Percentiles rank a stretch among this genome's conserved stretches.
Conservation (phyloP, 2,888 invertebrate genomes). For the Macrostomum cliftonense region DNA sequence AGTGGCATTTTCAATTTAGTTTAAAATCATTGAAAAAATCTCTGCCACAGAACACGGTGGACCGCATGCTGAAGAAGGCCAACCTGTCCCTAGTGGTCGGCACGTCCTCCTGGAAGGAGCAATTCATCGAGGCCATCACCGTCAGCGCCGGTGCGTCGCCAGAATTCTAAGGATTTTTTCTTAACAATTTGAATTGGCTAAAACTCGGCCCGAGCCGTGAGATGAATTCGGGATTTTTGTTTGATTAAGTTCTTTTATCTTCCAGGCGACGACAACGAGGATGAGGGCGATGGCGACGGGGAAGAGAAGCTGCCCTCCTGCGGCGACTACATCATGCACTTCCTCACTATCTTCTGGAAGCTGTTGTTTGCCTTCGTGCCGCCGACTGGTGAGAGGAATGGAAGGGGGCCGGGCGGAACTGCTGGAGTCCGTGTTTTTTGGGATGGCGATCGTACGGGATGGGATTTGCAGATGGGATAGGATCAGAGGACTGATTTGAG, state of each 20-base stretch:
- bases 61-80: constrained; percentile 86
- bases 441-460: too few relatives aligned
- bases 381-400: constrained; percentile 58
- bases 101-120: constrained; percentile 97
- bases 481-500: too few relatives aligned
- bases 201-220: too few relatives aligned
- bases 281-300: constrained; percentile 24
- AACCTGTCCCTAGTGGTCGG: constrained; percentile 68
- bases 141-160: constrained; percentile 57
- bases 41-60: constrained; percentile 63
- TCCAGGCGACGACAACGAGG: constrained; percentile 20
- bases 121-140: constrained; percentile 85
- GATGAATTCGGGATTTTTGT: too few relatives aligned
- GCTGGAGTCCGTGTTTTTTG: too few relatives aligned
- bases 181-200: too few relatives aligned
- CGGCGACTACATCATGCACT: constrained; percentile 82
- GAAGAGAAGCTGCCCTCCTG: constrained; percentile 57
- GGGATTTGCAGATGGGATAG: too few relatives aligned
- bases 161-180: too few relatives aligned
- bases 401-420: too few relatives aligned
- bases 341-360: constrained; percentile 92
- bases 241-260: too few relatives aligned
- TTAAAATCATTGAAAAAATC: too few relatives aligned
- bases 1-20: too few relatives aligned
- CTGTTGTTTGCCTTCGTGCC: constrained; percentile 88